phyloP scores from a whole-genome alignment of 2,888 invertebrate genomes.

The Lissonota sp. region DNA sequence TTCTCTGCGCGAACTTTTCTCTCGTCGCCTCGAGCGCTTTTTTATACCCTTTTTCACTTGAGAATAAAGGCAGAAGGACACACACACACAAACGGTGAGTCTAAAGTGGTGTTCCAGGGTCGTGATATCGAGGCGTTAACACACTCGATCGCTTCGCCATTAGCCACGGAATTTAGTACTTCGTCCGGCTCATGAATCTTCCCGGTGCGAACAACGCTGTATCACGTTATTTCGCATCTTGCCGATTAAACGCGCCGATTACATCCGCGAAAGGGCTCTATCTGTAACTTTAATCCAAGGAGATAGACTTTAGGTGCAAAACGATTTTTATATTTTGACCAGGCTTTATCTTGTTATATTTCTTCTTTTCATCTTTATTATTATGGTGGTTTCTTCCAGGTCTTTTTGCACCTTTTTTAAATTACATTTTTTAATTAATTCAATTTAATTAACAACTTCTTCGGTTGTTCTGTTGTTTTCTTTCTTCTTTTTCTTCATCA shows the following conservation, averaged over 20 bases:
- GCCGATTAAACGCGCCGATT: neutral
- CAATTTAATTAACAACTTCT: too few species aligned
- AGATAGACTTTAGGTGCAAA: too few species aligned
- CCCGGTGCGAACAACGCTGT: constrained; percentile 3
- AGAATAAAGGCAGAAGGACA: constrained; percentile 63
- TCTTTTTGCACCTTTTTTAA: too few species aligned
- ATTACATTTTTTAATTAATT: too few species aligned
- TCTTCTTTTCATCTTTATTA: too few species aligned
- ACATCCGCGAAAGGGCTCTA: constrained; percentile 13
- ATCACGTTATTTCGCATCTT: constrained; percentile 41
- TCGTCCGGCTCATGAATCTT: constrained; percentile 38
- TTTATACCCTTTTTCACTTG: constrained; percentile 13
- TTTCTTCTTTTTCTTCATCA: too few species aligned
- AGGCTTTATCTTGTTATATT: too few species aligned
- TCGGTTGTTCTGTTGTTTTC: too few species aligned
- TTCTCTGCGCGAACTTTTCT: constrained; percentile 5
- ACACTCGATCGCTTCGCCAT: constrained; percentile 35
- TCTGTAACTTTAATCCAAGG: neutral
- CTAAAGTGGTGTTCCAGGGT: constrained; percentile 49
- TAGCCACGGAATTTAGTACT: constrained; percentile 58
- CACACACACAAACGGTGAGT: constrained; percentile 6
- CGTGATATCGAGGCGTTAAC: constrained; percentile 12
- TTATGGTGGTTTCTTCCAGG: too few species aligned
- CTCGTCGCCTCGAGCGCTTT: constrained; percentile 18
- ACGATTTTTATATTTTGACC: too few species aligned